A percentile compares a stretch with the other conserved stretches of the same genome.
These are phyloP conservation scores for Anoplophora glabripennis DNA, from an alignment of 1,140 invertebrate genomes.

Conservation along the genomic window DNA sequence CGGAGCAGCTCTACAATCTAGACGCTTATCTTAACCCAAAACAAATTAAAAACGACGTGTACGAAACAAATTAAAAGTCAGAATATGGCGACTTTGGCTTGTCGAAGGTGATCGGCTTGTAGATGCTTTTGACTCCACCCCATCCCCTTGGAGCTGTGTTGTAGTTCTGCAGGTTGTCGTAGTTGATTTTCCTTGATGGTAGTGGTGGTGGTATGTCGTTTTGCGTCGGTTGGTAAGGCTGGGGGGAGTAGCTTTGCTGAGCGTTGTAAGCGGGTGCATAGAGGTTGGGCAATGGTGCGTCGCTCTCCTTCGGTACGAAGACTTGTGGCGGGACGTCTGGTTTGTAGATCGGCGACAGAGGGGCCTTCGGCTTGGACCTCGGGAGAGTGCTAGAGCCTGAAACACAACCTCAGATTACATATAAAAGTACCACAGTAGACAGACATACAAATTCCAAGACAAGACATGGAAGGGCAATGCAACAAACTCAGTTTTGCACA, in stretches of 20 bases:
- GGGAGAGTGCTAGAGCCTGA: constrained; percentile 56
- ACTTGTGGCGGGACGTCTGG: constrained; percentile 35
- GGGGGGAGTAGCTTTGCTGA: constrained; percentile 17
- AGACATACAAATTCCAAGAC: too few species aligned
- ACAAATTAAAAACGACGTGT: not conserved
- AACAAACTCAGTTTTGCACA: too few species aligned
- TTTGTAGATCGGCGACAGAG: constrained; percentile 53
- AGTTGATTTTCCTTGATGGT: constrained; percentile 29
- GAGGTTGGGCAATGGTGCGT: constrained; percentile 49
- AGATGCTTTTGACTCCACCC: constrained; percentile 62
- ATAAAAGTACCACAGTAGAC: not conserved
- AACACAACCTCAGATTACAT: constrained; percentile 16
- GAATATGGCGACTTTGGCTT: constrained; percentile 57
- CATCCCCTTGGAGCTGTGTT: constrained; percentile 80
- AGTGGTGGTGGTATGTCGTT: constrained; percentile 21
- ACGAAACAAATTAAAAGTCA: constrained; percentile 56
- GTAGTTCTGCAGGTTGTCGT: constrained; percentile 58
- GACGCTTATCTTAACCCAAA: not conserved
- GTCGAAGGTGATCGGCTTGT: constrained; percentile 66
- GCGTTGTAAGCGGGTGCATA: constrained; percentile 47
- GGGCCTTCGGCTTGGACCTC: constrained; percentile 52
- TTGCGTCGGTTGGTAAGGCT: constrained; percentile 8
- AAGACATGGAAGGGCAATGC: too few species aligned
- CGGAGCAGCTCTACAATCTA: too few species aligned
- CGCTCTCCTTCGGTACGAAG: constrained; percentile 52